Evolutionary conservation across 2,797 vertebrate genomes (phyloP), one percentile per base, ranked within the genome.

Genomic region (Clarias platycephalus): DNA sequence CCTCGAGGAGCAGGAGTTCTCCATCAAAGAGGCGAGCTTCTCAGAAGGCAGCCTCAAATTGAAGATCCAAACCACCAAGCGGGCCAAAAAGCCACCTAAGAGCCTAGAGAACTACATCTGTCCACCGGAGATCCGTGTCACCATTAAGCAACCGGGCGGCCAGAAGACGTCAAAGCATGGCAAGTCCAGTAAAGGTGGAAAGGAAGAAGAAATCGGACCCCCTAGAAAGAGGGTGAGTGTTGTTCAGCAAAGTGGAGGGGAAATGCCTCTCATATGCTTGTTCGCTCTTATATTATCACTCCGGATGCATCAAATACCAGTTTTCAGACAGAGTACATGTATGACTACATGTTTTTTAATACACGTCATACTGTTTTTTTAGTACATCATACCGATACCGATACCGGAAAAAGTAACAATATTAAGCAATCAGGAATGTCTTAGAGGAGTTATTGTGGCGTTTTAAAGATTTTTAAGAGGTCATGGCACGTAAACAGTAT

Each of bases 31-130:
- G 91, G 98, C 98, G 3, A 99, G 97, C 93, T 99, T 99, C 91
- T 96, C 97, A 0, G 98, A 99, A 91, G 98, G 98, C 89, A 99
- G 98, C 91, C 95, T 99, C 89, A 99, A 99, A 91, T 91, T 99
- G 87, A 99, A 99, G 94, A 99, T 99, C 89, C 98, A 99, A 94
- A 99, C 98, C 81, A 99, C 97, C 83, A 99, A 99, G 91, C 94
- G 98, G 91, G 96, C 97, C 0, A 99, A 99, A 94, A 99, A 99
- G 92, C 98, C 97, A 90, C 98, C 98, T 74, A 99, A 98, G 93
- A 98, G 95, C 92, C 94, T 99, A 93, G 98, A 99, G 95, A 99
- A 99, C 96, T 99, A 99, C 91, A 99, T 99, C 91, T 99, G 98
- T 88, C 98, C 97, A 64, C 98, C 98, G 0, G 98, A 98, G 95